These are phyloP conservation scores for Agrilus mali DNA, from an alignment of 2,888 invertebrate genomes.

Conservation along the genomic window DNA sequence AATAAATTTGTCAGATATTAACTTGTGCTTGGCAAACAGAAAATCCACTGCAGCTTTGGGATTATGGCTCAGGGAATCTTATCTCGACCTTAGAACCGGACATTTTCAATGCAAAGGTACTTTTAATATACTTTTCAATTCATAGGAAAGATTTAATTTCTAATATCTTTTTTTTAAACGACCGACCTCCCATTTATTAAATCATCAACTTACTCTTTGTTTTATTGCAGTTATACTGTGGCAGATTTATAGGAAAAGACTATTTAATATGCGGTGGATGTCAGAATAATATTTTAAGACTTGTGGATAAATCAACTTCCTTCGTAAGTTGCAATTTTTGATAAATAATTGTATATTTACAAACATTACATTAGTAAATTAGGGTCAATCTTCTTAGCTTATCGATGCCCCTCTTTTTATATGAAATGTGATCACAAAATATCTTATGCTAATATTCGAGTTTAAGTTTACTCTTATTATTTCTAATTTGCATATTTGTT, in stretches of 20 bases:
- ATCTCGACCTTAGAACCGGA: constrained; percentile 47
- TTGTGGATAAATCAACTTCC: constrained; percentile 47
- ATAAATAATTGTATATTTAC: too few relatives aligned
- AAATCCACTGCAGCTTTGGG: constrained; percentile 50
- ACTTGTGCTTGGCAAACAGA: constrained; percentile 53
- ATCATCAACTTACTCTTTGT: constrained; percentile 11
- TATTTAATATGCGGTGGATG: constrained; percentile 49
- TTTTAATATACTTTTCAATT: background rate
- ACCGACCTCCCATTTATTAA: background rate
- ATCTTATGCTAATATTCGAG: too few relatives aligned
- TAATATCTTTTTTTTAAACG: background rate
- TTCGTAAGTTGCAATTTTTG: constrained; percentile 31
- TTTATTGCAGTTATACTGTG: constrained; percentile 46
- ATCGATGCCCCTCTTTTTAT: too few relatives aligned
- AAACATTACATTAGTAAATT: too few relatives aligned
- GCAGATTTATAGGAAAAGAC: constrained; percentile 43
- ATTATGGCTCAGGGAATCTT: constrained; percentile 51
- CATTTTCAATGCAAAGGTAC: constrained; percentile 15
- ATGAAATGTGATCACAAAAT: too few relatives aligned
- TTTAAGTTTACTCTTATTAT: constrained; percentile 1
- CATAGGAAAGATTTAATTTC: background rate
- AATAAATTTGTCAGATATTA: constrained; percentile 37
- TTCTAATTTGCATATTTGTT: constrained; percentile 1
- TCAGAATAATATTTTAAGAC: constrained; percentile 43
- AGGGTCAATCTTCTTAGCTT: too few relatives aligned